Base-by-base conservation (phyloP, 2,888 invertebrate genomes). In the Rhagium mordax region DNA sequence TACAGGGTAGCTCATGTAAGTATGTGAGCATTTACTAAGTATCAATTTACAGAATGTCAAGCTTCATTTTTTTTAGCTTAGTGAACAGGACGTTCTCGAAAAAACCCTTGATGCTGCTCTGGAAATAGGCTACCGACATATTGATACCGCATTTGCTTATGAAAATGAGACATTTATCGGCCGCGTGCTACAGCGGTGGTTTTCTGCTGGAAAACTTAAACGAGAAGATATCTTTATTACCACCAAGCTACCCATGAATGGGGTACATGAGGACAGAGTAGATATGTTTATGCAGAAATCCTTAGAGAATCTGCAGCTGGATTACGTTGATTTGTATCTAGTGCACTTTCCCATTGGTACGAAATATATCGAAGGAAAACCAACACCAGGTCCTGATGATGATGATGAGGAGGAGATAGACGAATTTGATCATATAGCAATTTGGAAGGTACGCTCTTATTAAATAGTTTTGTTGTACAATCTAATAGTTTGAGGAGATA, bases 181-280 rank as follows among this genome's bases (percentile, higher is more conserved):
- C 0, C 90, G 91, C 29, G 93, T 93, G 0, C 87, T 96, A 0
- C 90, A 91, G 79, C 90, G 91, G 75, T 94, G 94, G 93, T 87
- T 95, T 33, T 90, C 91, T 53, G 89, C 90, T 4, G 92, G 93
- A 62, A 91, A 91, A 81, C 83, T 92, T 0, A 93, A 90, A 81
- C 90, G 96, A 79, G 94, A 94, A 49, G 94, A 96, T 24, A 86
- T 96, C 0, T 96, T 95, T 84, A 90, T 96, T 51, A 94, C 94
- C 41, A 95, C 96, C 7, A 96, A 96, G 87, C 90, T 96, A 79
- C 92, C 93, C 10, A 90, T 91, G 15, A 86, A 89, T 80, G 91
- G 91, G 90, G 82, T 86, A 81, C 89, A 91, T 3, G 90, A 93
- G 0, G 90, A 91, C 15, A 78, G 81, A 29, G 82, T 84, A 1